Evolutionary conservation across 2,113 vertebrate genomes (phyloP).

Genomic region (Chionomys nivalis): DNA sequence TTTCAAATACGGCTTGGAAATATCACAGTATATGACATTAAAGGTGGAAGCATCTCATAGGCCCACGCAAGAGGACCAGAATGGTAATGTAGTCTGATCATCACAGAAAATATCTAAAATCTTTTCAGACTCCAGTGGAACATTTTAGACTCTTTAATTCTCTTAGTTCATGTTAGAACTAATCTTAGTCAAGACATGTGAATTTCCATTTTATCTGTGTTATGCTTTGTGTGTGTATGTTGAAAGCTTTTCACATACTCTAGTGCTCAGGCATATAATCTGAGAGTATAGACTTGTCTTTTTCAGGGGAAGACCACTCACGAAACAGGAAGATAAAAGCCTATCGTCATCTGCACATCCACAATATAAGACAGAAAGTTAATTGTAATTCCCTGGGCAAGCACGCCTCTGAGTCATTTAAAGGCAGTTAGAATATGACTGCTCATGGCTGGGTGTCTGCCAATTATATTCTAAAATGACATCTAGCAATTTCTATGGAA

Average conservation of each 20-base stretch:
- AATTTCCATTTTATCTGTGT: conserved; percentile 20
- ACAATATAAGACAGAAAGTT: not conserved
- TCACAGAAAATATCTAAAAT: not conserved
- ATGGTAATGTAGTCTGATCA: not conserved
- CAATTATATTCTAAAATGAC: not conserved
- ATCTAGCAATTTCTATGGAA: not conserved
- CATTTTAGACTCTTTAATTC: not conserved
- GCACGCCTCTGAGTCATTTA: not conserved
- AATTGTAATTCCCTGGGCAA: conserved; percentile 30
- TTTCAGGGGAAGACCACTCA: not conserved
- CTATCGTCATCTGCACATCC: not conserved
- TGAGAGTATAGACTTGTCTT: not conserved
- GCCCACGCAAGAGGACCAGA: not conserved
- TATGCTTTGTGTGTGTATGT: not conserved
- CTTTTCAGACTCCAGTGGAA: not conserved
- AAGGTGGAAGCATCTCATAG: not conserved
- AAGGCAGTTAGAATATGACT: not conserved
- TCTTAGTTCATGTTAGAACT: conserved; percentile 40
- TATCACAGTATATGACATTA: not conserved
- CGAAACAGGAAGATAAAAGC: not conserved
- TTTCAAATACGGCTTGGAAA: not conserved
- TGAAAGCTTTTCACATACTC: not conserved
- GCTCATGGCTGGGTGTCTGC: not conserved
- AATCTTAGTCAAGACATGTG: not conserved
- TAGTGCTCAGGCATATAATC: not conserved